Evolutionary conservation across 2,888 invertebrate species (phyloP), one percentile per base, ranked within the genome.

Genomic region (Caenorhabditis sinica): DNA sequence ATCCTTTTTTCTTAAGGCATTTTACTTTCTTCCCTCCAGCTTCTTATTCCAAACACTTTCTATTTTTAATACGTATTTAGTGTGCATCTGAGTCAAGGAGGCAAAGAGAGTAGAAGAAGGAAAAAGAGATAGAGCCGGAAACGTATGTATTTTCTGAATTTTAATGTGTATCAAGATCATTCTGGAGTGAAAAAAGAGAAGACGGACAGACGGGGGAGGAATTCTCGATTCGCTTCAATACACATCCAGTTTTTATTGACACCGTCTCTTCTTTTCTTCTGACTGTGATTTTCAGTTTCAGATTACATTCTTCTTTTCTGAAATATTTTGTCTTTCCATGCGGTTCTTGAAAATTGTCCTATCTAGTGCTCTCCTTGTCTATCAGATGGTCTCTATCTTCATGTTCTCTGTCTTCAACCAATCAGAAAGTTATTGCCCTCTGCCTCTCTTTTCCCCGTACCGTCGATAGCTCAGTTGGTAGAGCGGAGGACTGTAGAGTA

Each of bases 381-480:
- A n/a, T n/a, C n/a, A n/a, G n/a, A n/a, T n/a, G n/a, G n/a, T n/a
- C n/a, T n/a, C n/a, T n/a, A n/a, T n/a, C n/a, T n/a, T n/a, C n/a
- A n/a, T n/a, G n/a, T n/a, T n/a, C n/a, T n/a, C n/a, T n/a, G n/a
- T n/a, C n/a, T n/a, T n/a, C n/a, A 20, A 49, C 49, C n/a, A n/a
- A 8, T 20, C 20, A n/a, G 13, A n/a, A 49, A 2, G 6, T 49
- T 1, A 49, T 49, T 20, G 20, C 49, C n/a, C 49, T 49, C 49
- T n/a, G 49, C 49, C 20, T 0, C 8, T 20, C 9, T n/a, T 2
- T 15, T 15, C 5, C 8, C 9, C 76, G 72, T 60, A 73, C 86
- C 84, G 87, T 85, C 87, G 85, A 88, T 88, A 88, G 86, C 86
- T 86, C 87, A 88, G 86, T 88, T 88, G 85, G 88, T 86, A 88